A percentile compares a stretch with the other conserved stretches of the same genome.
Conservation (phyloP, 2,113 vertebrate species). For the Tapirus terrestris region DNA sequence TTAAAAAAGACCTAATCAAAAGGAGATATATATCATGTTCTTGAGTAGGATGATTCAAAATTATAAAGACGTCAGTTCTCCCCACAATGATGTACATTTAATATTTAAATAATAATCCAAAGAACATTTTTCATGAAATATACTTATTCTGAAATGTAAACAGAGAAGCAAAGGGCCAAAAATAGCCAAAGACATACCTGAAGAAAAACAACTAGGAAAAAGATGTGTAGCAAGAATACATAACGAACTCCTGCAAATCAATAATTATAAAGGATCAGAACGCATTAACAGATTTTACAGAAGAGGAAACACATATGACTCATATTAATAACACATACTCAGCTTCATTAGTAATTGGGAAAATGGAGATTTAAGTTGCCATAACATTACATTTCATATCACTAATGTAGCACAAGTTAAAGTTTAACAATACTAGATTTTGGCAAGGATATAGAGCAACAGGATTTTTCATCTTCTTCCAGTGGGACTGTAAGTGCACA, state of each 20-base stretch:
- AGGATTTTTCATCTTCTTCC: not conserved
- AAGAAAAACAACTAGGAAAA: not conserved
- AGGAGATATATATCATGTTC: too few relatives aligned
- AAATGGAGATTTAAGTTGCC: not conserved
- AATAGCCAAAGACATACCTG: too few relatives aligned
- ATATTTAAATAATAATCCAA: too few relatives aligned
- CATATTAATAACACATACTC: not conserved
- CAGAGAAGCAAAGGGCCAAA: too few relatives aligned
- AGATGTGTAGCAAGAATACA: not conserved
- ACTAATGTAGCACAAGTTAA: not conserved
- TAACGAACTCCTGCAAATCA: not conserved
- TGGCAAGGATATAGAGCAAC: not conserved
- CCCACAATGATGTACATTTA: too few relatives aligned
- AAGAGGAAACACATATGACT: not conserved
- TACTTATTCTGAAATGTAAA: too few relatives aligned
- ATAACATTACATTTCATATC: not conserved
- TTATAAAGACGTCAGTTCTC: too few relatives aligned
- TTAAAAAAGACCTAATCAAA: too few relatives aligned
- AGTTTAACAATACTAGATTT: not conserved
- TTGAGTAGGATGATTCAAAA: too few relatives aligned
- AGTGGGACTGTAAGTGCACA: not conserved
- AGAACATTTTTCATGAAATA: too few relatives aligned
- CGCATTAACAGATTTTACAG: not conserved
- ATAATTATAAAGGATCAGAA: not conserved
- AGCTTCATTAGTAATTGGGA: not conserved